Conservation (phyloP, 2,888 invertebrate genomes). For the Melikaiella ostensackeni region DNA sequence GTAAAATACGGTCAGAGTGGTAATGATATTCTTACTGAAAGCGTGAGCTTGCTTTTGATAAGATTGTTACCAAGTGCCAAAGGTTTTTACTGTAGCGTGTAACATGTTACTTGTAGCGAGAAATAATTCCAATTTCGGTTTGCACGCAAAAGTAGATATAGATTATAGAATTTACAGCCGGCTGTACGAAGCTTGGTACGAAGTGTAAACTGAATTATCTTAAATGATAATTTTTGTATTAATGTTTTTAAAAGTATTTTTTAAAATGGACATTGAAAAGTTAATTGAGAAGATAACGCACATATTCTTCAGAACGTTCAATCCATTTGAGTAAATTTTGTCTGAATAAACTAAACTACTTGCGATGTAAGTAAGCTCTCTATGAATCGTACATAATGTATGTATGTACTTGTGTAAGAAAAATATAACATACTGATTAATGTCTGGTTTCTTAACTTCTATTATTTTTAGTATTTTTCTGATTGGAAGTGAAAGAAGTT, state of each 20-base stretch:
- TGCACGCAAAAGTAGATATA: neutral
- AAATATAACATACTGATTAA: neutral
- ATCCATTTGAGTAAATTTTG: too few species aligned
- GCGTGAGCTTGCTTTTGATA: slow-evolving; percentile 13
- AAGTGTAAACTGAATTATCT: neutral
- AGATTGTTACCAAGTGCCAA: slow-evolving; percentile 17
- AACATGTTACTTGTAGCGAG: neutral
- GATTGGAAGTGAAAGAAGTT: too few species aligned
- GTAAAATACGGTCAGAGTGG: neutral
- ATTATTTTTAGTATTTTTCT: too few species aligned
- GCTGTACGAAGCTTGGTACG: neutral
- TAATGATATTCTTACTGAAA: neutral
- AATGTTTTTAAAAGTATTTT: neutral
- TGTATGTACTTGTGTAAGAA: neutral
- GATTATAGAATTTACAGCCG: neutral
- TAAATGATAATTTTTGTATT: neutral
- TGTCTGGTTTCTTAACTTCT: too few species aligned
- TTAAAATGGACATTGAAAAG: too few species aligned
- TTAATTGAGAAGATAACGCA: too few species aligned
- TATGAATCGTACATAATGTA: neutral
- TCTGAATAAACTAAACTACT: neutral
- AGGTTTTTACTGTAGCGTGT: neutral
- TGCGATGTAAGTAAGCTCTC: neutral
- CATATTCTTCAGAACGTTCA: too few species aligned
- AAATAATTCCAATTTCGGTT: slow-evolving; percentile 15